A percentile compares a stretch with the other conserved stretches of the same genome.
Conservation (phyloP, 2,797 vertebrate genomes). For the Glossophaga mutica region DNA sequence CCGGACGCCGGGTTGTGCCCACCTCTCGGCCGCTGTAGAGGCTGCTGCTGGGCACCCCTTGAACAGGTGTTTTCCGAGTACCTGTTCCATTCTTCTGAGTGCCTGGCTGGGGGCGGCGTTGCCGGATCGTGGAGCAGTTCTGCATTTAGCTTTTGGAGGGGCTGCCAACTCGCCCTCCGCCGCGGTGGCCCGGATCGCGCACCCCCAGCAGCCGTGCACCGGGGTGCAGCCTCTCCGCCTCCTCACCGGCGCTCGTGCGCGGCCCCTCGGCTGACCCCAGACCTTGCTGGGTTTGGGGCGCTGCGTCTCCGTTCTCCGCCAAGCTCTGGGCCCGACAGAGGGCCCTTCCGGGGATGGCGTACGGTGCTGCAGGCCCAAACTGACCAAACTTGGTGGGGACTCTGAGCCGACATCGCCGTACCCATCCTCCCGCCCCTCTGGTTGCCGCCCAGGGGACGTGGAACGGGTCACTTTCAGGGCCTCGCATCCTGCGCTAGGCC, state of each 20-base stretch:
- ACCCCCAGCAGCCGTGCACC: too few species aligned
- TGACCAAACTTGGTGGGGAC: too few species aligned
- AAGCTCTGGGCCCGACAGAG: background rate
- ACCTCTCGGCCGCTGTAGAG: too few species aligned
- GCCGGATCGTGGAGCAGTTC: background rate
- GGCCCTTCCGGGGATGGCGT: background rate
- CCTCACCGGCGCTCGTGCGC: background rate
- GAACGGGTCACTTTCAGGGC: too few species aligned
- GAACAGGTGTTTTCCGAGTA: background rate
- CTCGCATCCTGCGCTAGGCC: too few species aligned
- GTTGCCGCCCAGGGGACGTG: too few species aligned
- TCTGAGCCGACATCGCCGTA: too few species aligned
- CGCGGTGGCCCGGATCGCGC: fast-evolving
- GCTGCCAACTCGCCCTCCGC: too few species aligned
- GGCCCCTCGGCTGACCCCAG: background rate
- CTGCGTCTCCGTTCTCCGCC: background rate
- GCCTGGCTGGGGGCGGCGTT: background rate
- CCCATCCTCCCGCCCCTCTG: too few species aligned
- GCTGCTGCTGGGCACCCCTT: too few species aligned
- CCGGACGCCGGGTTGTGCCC: background rate
- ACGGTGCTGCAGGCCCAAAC: background rate
- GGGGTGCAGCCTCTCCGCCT: background rate
- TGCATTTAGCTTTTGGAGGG: background rate
- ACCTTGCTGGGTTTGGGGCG: background rate
- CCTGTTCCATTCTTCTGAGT: background rate